Evolutionary conservation across 2,797 vertebrate species (phyloP), one percentile per base, ranked within the genome.

Genomic region (Myripristis jacobus): DNA sequence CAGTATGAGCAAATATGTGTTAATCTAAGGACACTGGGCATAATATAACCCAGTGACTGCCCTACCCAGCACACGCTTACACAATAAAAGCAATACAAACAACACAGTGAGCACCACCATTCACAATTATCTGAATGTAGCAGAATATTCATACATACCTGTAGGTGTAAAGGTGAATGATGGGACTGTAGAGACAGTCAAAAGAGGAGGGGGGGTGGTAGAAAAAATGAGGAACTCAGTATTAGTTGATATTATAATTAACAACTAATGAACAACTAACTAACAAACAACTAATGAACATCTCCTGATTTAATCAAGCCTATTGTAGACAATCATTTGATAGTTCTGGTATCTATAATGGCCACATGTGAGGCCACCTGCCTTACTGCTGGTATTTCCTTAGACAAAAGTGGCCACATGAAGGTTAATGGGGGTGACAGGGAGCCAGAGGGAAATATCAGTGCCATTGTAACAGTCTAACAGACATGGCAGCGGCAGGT

Each of bases 131-230:
- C 43, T 56, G n/a, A 56, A 56, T 19, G 3, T 24, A 21, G 19
- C 34, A 43, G 56, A 44, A 29, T 53, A 24, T 24, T 3, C 1
- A 19, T 22, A 87, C 90, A 85, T 96, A 98, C 97, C 97, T 96
- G 97, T 96, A 80, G 97, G 96, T 90, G 96, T 98, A 88, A 98
- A 98, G 90, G 97, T 98, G 93, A 98, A 98, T 81, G 97, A 98
- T 66, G 97, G 97, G 88, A 98, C 97, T 98, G 96, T 88, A 31
- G 9, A 36, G 41, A 81, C 16, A 83, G 36, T 86, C 0, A 65
- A 50, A 52, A 80, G 31, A 31, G 3, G 1, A 15, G 62, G 71
- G 3, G 12, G 3, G 43, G 29, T 12, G 19, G 3, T 27, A 16
- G 22, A 4, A 67, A 19, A n/a, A 53, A 68, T 27, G 25, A 60